Conservation (phyloP, 2,113 vertebrate species). For the Erpornis zantholeuca region DNA sequence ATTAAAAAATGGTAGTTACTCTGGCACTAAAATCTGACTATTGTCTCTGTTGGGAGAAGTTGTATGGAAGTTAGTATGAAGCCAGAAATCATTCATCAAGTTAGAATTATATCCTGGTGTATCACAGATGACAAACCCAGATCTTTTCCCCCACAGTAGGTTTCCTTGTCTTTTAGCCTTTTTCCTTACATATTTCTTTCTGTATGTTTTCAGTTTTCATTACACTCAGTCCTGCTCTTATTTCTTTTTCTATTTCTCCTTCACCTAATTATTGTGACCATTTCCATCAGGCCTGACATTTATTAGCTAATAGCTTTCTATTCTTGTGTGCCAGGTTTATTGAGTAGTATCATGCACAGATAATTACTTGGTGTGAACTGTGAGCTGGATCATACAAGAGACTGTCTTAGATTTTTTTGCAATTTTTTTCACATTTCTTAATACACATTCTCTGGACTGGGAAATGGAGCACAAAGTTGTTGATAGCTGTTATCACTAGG, state of each 20-base stretch:
- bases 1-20: neutral
- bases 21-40: neutral
- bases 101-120: neutral
- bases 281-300: neutral
- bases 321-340: neutral
- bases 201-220: neutral
- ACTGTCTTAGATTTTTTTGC: neutral
- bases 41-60: neutral
- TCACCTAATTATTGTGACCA: neutral
- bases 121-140: neutral
- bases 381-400: neutral
- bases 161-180: neutral
- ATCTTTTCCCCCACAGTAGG: neutral
- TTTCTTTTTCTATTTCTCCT: neutral
- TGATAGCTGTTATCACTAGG: neutral
- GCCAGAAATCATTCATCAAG: neutral
- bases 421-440: neutral
- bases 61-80: neutral
- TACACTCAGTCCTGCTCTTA: neutral
- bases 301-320: neutral
- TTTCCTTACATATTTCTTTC: neutral
- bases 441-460: neutral
- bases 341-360: neutral
- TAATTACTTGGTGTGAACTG: neutral
- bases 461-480: neutral